These are phyloP conservation scores for Andricus curvator DNA, from an alignment of 2,888 invertebrate genomes.

Conservation along the genomic window DNA sequence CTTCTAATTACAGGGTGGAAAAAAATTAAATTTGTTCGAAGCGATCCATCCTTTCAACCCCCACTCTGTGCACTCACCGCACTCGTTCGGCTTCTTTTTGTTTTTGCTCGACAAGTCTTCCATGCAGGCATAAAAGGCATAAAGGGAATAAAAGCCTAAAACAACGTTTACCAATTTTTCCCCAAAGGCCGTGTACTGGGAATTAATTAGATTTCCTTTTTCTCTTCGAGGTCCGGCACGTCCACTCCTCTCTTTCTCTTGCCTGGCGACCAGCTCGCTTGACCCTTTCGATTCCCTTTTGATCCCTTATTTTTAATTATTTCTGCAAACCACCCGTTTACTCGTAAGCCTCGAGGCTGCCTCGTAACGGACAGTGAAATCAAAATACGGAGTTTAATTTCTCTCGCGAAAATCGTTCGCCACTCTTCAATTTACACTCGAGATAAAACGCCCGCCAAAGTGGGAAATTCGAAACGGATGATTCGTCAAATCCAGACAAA, in stretches of 20 bases:
- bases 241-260: conserved; percentile 35
- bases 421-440: conserved; percentile 41
- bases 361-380: conserved; percentile 31
- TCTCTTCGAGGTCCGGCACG: conserved; percentile 37
- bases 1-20: conserved; percentile 32
- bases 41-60: conserved; percentile 24
- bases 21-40: conserved; percentile 57
- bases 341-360: conserved; percentile 44
- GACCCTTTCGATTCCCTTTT: conserved; percentile 62
- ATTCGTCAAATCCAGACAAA: conserved; percentile 39
- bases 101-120: conserved; percentile 48
- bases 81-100: conserved; percentile 20
- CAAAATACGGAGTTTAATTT: conserved; percentile 42
- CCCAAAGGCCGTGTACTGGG: conserved; percentile 41
- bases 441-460: conserved; percentile 37
- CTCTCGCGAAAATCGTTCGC: conserved; percentile 36
- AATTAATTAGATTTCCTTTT: conserved; percentile 57
- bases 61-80: conserved; percentile 13
- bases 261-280: conserved; percentile 50
- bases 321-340: conserved; percentile 56
- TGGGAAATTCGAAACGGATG: conserved; percentile 39
- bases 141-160: conserved; percentile 67
- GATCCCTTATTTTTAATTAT: conserved; percentile 67
- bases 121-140: conserved; percentile 60
- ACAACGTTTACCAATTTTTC: conserved; percentile 62